A percentile compares a stretch with the other conserved stretches of the same genome.
phyloP scores from a whole-genome alignment of 2,888 invertebrate genomes.

The Neoaliturus tenellus region DNA sequence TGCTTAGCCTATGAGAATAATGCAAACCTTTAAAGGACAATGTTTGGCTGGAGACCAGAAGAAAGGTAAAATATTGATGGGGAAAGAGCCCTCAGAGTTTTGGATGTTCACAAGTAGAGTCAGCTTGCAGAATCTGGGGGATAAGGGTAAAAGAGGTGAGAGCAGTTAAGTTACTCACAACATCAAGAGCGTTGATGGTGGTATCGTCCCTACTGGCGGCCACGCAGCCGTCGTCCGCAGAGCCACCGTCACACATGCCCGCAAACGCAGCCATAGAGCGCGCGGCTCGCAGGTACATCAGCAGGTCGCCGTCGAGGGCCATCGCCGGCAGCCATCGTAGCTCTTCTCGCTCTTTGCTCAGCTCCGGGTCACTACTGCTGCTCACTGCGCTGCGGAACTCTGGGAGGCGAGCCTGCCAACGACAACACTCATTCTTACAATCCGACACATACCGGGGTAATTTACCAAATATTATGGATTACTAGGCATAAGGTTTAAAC shows the following conservation, averaged over 20 bases:
- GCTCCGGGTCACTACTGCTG: constrained; percentile 72
- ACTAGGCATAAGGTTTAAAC: no score
- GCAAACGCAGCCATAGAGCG: constrained; percentile 99
- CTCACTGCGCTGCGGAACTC: constrained; percentile 73
- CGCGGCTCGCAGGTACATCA: constrained; percentile 98
- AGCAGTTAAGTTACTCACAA: constrained; percentile 82
- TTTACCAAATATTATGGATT: no score
- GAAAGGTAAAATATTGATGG: not conserved
- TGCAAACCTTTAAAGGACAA: no score
- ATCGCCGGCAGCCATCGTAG: constrained; percentile 96
- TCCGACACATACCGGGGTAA: no score
- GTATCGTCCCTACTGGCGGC: constrained; percentile 98
- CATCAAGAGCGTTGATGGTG: constrained; percentile 97
- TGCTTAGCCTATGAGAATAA: no score
- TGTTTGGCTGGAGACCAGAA: no score
- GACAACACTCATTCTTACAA: not conserved
- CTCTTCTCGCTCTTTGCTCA: constrained; percentile 84
- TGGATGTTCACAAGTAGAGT: no score
- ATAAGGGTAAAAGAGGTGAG: no score
- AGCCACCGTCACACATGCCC: constrained; percentile 99
- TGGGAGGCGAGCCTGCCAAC: constrained; percentile 78
- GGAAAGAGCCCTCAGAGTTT: no score
- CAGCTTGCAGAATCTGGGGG: no score
- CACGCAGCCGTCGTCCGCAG: constrained; percentile 97
- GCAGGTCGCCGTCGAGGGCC: constrained; percentile 94